Evolutionary conservation across 2,797 vertebrate species (phyloP).

Genomic region (Gallinago stenura): DNA sequence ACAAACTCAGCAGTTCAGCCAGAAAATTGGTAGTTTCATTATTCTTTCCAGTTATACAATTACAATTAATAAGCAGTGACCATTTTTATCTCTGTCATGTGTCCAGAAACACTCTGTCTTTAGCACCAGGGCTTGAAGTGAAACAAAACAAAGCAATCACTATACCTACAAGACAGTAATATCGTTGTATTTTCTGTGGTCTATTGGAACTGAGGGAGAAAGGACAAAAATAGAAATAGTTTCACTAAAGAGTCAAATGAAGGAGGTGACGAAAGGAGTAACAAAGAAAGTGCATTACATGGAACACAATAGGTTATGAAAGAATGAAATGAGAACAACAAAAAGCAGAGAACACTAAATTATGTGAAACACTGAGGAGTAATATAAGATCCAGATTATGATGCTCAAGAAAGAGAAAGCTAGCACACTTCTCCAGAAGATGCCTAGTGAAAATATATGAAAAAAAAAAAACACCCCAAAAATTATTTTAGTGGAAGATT

Average conservation of each 20-base stretch:
- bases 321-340: neutral
- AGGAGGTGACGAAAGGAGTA: neutral
- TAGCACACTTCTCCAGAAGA: neutral
- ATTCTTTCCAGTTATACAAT: slow-evolving; percentile 14
- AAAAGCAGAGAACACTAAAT: neutral
- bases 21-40: slow-evolving; percentile 32
- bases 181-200: neutral
- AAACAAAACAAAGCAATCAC: neutral
- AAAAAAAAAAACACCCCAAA: neutral
- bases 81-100: neutral
- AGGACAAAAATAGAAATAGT: neutral
- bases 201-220: neutral
- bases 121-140: neutral
- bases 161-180: neutral
- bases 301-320: neutral
- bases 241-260: neutral
- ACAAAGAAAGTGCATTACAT: neutral
- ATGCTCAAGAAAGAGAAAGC: neutral
- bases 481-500: neutral
- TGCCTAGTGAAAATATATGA: neutral
- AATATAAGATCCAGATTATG: neutral
- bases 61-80: slow-evolving; percentile 8
- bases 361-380: neutral
- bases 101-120: neutral
- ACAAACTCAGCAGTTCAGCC: neutral